phyloP scores from a whole-genome alignment of 2,797 vertebrate species.

The Siniperca obscura region DNA sequence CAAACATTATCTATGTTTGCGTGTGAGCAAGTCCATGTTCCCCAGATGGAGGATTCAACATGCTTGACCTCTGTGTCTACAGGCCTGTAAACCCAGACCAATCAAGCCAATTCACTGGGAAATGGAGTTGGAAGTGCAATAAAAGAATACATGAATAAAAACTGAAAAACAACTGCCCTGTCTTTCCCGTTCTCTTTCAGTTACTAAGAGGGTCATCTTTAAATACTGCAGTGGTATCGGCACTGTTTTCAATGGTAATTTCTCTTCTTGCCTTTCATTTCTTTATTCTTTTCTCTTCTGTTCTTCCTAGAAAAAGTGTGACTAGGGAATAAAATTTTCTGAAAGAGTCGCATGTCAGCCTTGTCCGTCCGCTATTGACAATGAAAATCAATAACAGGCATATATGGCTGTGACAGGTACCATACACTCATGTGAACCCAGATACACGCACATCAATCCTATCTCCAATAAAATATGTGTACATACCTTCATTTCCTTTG shows the following conservation, averaged over 20 bases:
- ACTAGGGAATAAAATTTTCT: background rate
- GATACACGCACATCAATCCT: too few relatives aligned
- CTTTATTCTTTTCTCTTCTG: background rate
- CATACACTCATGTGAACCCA: background rate
- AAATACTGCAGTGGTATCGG: background rate
- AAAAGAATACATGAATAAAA: constrained; percentile 27
- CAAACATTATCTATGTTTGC: constrained; percentile 31
- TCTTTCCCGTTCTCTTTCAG: background rate
- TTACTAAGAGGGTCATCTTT: background rate
- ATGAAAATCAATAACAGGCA: background rate
- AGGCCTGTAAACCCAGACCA: constrained; percentile 58
- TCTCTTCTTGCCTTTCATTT: background rate
- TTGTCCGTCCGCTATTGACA: background rate
- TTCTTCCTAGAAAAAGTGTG: background rate
- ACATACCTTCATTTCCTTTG: background rate
- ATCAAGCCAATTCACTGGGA: constrained; percentile 58
- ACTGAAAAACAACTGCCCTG: constrained; percentile 10
- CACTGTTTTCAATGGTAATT: background rate
- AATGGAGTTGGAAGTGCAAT: constrained; percentile 42
- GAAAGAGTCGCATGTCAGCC: background rate
- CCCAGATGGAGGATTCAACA: constrained; percentile 11
- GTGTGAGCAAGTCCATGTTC: constrained; percentile 2
- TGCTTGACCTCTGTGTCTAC: constrained; percentile 44
- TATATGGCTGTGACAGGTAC: background rate
- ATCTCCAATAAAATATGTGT: background rate